Percentiles rank a stretch among this genome's conserved stretches.
These are phyloP conservation scores for Pardosa pseudoannulata DNA, from an alignment of 2,888 invertebrate species.

Conservation along the genomic window DNA sequence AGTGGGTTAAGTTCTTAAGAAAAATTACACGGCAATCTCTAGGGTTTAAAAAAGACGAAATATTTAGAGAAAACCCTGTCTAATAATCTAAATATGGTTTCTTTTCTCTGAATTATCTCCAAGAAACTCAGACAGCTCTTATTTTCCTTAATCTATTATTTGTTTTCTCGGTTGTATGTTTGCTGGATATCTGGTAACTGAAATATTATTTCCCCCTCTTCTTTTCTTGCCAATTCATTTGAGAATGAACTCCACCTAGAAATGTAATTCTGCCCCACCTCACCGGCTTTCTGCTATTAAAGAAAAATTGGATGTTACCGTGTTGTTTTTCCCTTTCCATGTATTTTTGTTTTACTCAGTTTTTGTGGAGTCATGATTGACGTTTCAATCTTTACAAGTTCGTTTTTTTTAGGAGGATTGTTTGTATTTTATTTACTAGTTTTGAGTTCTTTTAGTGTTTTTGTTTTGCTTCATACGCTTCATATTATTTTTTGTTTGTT, in stretches of 20 bases:
- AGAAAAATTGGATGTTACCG: slow-evolving; percentile 45
- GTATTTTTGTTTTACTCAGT: slow-evolving; percentile 13
- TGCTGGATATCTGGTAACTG: not conserved
- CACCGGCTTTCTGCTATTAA: slow-evolving; percentile 51
- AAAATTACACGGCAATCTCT: not conserved
- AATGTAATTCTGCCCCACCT: slow-evolving; percentile 54
- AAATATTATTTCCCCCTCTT: slow-evolving; percentile 21
- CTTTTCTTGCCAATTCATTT: slow-evolving; percentile 57
- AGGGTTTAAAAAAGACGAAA: not conserved
- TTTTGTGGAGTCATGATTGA: slow-evolving; percentile 52
- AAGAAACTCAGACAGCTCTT: not conserved
- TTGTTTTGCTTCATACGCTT: slow-evolving; percentile 2
- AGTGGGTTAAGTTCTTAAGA: not conserved
- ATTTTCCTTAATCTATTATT: slow-evolving; percentile 1
- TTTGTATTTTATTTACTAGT: slow-evolving; percentile 24
- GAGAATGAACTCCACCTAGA: slow-evolving; percentile 30
- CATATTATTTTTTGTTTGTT: not conserved
- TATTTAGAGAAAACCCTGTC: not conserved
- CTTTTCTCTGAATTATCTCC: not conserved
- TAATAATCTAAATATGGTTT: slow-evolving; percentile 5
- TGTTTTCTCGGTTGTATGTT: not conserved
- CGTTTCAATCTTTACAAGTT: slow-evolving; percentile 66
- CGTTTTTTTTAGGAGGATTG: slow-evolving; percentile 37
- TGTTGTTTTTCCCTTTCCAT: slow-evolving; percentile 24
- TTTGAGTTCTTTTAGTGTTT: slow-evolving; percentile 29